Evolutionary conservation across 2,888 invertebrate genomes (phyloP), one percentile per base, ranked within the genome.

Genomic region (Spodoptera picta): DNA sequence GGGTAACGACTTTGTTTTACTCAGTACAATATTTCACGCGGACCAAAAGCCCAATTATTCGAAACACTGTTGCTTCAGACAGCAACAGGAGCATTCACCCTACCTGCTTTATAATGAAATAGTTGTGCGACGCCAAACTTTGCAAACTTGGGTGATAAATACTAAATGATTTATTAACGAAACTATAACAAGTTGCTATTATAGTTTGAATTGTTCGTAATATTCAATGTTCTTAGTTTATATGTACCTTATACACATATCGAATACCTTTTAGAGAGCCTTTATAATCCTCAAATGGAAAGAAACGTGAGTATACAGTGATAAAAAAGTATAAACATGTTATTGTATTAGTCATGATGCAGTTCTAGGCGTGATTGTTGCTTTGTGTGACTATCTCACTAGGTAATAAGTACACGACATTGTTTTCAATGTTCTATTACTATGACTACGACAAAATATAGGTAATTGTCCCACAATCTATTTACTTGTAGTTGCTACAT

Each of bases 61-160:
- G 23, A 27, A 11, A 11, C 11, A 23, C 24, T 36, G 36, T 36
- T 36, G 36, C 36, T 36, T 36, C 36, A 36, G 36, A 36, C 36
- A 7, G 36, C 36, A 36, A 36, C 36, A 36, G 36, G 36, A 36
- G 9, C 36, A 36, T 36, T 36, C 36, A 36, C 36, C n/a, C n/a
- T 46, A 62, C 11, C 46, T 14, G 23, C 42, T 43, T 27, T 7
- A 47, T 36, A 56, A 36, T 24, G 11, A 48, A 67, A 63, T 63
- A 67, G 68, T 48, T 57, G 6, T 68, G n/a, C 19, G 0, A 24
- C 24, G 24, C n/a, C 47, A n/a, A 44, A 57, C 43, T 64, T 44
- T 14, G 24, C 4, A 19, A 43, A 67, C 47, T 57, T 48, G 2
- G 47, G 36, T 57, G 43, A 67, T 67, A 58, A 63, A 64, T 64